Percentiles rank a stretch among this genome's conserved stretches.
Evolutionary conservation across 2,888 invertebrate species (phyloP).

Genomic region (Troides oblongomaculatus): DNA sequence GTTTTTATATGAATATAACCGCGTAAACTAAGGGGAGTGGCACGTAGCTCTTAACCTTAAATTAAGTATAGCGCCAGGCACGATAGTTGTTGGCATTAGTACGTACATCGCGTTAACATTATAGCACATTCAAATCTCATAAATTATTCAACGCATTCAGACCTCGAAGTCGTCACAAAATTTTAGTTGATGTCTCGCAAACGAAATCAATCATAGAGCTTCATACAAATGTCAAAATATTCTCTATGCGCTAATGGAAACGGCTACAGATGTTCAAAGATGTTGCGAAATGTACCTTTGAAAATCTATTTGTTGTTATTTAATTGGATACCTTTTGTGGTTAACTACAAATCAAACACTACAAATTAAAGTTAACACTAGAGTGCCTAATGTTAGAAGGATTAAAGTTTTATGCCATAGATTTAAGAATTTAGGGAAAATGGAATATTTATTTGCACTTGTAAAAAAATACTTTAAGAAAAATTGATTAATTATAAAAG

Average conservation of each 20-base stretch:
- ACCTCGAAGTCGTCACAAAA: slow-evolving; percentile 9
- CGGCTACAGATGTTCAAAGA: slow-evolving; percentile 1
- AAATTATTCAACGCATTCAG: slow-evolving; percentile 18
- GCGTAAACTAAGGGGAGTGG: no score
- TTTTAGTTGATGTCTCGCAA: not conserved
- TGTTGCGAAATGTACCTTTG: slow-evolving; percentile 17
- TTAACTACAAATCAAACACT: no score
- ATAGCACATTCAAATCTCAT: slow-evolving; percentile 12
- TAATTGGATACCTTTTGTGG: not conserved
- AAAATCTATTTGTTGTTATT: slow-evolving; percentile 11
- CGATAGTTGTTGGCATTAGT: slow-evolving; percentile 6
- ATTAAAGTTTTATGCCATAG: no score
- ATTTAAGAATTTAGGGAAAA: no score
- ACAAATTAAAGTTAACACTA: no score
- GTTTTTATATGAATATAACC: no score
- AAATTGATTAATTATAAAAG: no score
- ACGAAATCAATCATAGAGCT: slow-evolving; percentile 23
- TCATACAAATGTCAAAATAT: slow-evolving; percentile 23
- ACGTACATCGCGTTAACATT: not conserved
- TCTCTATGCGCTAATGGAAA: slow-evolving; percentile 4
- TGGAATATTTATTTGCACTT: no score
- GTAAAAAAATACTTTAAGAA: no score
- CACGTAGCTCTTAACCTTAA: not conserved
- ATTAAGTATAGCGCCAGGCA: not conserved
- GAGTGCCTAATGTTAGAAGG: no score